Evolutionary conservation across 2,797 vertebrate species (phyloP).

Genomic region (Esox lucius): DNA sequence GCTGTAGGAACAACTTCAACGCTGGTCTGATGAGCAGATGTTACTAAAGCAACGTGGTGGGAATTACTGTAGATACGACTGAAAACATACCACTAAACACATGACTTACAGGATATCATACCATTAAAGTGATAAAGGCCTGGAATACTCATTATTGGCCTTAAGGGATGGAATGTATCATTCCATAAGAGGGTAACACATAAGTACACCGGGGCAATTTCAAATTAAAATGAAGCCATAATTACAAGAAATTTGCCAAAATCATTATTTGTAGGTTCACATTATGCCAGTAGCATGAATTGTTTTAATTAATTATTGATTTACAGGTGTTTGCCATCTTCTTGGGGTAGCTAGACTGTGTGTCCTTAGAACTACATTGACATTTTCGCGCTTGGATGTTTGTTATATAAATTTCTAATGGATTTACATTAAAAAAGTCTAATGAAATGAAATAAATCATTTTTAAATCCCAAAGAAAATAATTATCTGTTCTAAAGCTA

Average conservation of each 20-base stretch:
- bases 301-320: not conserved
- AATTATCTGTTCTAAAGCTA: conserved; percentile 54
- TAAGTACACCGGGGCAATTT: too few relatives aligned
- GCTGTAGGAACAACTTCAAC: conserved; percentile 40
- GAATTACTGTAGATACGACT: not conserved
- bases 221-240: too few relatives aligned
- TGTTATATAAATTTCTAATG: not conserved
- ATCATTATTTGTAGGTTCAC: not conserved
- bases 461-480: conserved; percentile 51
- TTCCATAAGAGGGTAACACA: too few relatives aligned
- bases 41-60: conserved; percentile 39
- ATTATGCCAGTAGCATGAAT: not conserved
- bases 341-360: not conserved
- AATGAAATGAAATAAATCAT: conserved; percentile 49
- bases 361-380: not conserved
- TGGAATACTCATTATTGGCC: too few relatives aligned
- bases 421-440: conserved; percentile 35
- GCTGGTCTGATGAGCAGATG: conserved; percentile 29
- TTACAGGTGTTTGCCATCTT: not conserved
- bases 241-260: too few relatives aligned
- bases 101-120: not conserved
- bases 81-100: not conserved
- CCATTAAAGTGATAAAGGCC: too few relatives aligned
- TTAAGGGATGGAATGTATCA: too few relatives aligned
- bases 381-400: not conserved